Conservation (phyloP, 2,113 vertebrate genomes). For the Paramisgurnus dabryanus region DNA sequence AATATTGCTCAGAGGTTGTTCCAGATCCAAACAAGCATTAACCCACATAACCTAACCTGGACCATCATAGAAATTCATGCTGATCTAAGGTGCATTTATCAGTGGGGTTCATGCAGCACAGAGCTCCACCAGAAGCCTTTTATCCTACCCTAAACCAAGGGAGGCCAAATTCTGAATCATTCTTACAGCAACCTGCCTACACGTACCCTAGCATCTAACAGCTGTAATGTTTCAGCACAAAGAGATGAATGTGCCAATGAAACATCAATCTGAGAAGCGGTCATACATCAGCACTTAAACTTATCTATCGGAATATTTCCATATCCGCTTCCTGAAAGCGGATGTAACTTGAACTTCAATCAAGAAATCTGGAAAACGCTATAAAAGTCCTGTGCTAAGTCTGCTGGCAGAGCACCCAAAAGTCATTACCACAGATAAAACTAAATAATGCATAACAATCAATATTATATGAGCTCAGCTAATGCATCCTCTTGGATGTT, state of each 20-base stretch:
- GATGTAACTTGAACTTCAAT: slow-evolving; percentile 41
- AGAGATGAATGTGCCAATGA: not conserved
- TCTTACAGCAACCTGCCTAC: slow-evolving; percentile 22
- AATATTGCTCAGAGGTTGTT: not conserved
- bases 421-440: slow-evolving; percentile 51
- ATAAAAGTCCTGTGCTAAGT: not conserved
- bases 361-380: slow-evolving; percentile 27
- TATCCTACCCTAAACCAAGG: slow-evolving; percentile 46
- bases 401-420: slow-evolving; percentile 43
- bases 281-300: slow-evolving; percentile 1
- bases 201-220: not conserved
- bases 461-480: slow-evolving; percentile 51
- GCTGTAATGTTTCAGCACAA: not conserved
- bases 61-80: slow-evolving; percentile 14
- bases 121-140: slow-evolving; percentile 17
- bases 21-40: not conserved
- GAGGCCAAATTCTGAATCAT: slow-evolving; percentile 25
- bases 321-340: slow-evolving; percentile 17
- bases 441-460: slow-evolving; percentile 44
- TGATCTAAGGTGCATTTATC: slow-evolving; percentile 15
- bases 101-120: not conserved
- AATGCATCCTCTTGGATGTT: slow-evolving; percentile 51
- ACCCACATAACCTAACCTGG: slow-evolving; percentile 1
- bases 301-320: not conserved
- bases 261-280: not conserved